A percentile compares a stretch with the other conserved stretches of the same genome.
Conservation (phyloP, 2,797 vertebrate species). For the Melanotaenia parkinsoni region DNA sequence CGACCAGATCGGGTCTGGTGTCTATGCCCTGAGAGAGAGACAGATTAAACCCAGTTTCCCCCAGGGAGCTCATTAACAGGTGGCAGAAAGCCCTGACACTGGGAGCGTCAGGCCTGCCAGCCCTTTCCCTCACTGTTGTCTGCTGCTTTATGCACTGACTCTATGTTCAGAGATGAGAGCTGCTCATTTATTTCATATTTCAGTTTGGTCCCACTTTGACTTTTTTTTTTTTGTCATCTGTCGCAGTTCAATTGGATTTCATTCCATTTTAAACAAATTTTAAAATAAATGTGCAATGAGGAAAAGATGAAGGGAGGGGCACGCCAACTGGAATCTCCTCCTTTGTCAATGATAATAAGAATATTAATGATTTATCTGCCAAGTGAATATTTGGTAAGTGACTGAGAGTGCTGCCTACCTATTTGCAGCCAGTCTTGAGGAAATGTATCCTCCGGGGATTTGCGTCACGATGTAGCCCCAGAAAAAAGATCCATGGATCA, state of each 20-base stretch:
- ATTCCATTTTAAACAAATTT: background rate
- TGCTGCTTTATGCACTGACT: constrained; percentile 17
- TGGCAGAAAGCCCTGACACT: constrained; percentile 84
- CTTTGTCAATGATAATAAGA: background rate
- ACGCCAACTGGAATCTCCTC: constrained; percentile 7
- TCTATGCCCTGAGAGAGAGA: constrained; percentile 55
- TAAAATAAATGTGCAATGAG: background rate
- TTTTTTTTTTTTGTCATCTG: background rate
- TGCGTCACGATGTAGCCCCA: constrained; percentile 99
- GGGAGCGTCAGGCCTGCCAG: constrained; percentile 43
- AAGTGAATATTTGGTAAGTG: constrained; percentile 2
- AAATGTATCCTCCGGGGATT: constrained; percentile 97
- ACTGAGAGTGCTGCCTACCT: constrained; percentile 81
- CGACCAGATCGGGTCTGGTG: constrained; percentile 54
- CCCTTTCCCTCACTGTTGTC: constrained; percentile 19
- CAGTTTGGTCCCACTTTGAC: background rate
- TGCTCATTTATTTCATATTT: constrained; percentile 14
- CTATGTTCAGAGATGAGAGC: background rate
- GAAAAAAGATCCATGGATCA: constrained; percentile 99
- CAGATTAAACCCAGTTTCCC: constrained; percentile 77
- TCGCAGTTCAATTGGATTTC: constrained; percentile 18
- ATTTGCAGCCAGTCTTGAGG: constrained; percentile 95
- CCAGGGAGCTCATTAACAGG: constrained; percentile 94
- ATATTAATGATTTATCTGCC: background rate
- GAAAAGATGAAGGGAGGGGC: background rate